Percentiles rank a stretch among this genome's conserved stretches.
Evolutionary conservation across 2,113 vertebrate genomes (phyloP).

Genomic region (Dipodomys ordii): DNA sequence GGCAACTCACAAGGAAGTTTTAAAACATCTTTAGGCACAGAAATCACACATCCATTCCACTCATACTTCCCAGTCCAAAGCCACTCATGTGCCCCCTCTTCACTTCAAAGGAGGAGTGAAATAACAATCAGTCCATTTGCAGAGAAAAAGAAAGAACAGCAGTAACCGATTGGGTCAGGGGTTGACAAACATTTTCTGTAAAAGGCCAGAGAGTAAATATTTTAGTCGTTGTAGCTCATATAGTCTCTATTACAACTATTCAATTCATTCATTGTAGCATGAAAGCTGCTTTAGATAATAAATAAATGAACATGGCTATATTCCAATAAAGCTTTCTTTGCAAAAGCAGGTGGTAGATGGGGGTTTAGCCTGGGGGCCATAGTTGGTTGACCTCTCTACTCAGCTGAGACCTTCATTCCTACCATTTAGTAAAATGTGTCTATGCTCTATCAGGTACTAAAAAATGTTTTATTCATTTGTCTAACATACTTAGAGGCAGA

Average conservation of each 20-base stretch:
- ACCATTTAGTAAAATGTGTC: neutral
- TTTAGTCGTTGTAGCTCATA: neutral
- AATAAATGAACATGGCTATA: neutral
- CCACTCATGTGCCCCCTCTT: neutral
- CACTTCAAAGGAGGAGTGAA: neutral
- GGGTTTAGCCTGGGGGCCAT: neutral
- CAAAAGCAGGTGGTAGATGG: neutral
- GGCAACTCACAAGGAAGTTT: neutral
- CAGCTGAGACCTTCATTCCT: neutral
- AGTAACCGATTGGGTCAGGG: neutral
- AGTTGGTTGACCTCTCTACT: neutral
- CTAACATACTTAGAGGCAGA: neutral
- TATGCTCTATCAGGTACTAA: neutral
- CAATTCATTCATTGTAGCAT: neutral
- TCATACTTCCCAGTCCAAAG: neutral
- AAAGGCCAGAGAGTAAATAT: neutral
- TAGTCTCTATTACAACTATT: neutral
- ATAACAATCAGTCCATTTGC: neutral
- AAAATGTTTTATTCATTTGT: neutral
- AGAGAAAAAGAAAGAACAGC: neutral
- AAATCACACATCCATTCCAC: neutral
- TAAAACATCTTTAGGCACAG: neutral
- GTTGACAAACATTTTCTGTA: neutral
- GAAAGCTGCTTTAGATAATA: neutral
- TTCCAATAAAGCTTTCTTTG: constrained; percentile 26